These are phyloP conservation scores for Menidia menidia DNA, from an alignment of 2,797 vertebrate genomes.

Conservation along the genomic window DNA sequence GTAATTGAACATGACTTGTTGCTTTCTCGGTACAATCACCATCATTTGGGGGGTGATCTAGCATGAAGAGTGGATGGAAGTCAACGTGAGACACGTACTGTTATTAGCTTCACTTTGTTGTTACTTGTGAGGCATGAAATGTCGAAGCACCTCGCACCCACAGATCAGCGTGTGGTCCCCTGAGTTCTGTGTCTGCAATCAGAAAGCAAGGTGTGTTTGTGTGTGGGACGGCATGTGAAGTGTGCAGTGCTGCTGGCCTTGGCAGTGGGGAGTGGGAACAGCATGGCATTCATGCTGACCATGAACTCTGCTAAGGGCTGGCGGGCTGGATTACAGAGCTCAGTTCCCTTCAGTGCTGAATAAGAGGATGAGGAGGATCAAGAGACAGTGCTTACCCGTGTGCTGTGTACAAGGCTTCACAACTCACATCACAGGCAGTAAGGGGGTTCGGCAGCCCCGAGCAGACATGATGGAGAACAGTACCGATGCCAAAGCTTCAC, in stretches of 20 bases:
- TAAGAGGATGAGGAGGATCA: slow-evolving; percentile 71
- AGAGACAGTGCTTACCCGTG: slow-evolving; percentile 55
- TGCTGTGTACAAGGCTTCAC: slow-evolving; percentile 57
- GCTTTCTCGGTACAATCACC: slow-evolving; percentile 72
- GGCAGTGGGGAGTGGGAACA: slow-evolving; percentile 39
- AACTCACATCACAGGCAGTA: slow-evolving; percentile 49
- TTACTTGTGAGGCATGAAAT: slow-evolving; percentile 41
- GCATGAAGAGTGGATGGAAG: slow-evolving; percentile 47
- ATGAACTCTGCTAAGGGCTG: slow-evolving; percentile 55
- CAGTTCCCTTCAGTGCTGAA: slow-evolving; percentile 63
- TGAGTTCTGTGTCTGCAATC: slow-evolving; percentile 29
- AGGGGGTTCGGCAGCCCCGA: slow-evolving; percentile 45
- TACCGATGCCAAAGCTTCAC: slow-evolving; percentile 57
- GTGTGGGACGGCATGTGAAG: slow-evolving; percentile 30
- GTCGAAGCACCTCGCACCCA: slow-evolving; percentile 23
- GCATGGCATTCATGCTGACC: slow-evolving; percentile 57
- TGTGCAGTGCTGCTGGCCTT: slow-evolving; percentile 3
- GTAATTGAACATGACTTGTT: slow-evolving; percentile 77
- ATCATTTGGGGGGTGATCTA: slow-evolving; percentile 68
- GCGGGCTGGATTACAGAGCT: slow-evolving; percentile 61
- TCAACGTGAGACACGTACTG: slow-evolving; percentile 43
- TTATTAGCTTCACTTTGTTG: slow-evolving; percentile 13
- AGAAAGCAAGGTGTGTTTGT: slow-evolving; percentile 13
- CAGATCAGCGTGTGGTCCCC: slow-evolving; percentile 13
- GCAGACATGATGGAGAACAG: slow-evolving; percentile 45